A percentile compares a stretch with the other conserved stretches of the same genome.
Evolutionary conservation across 2,113 vertebrate genomes (phyloP).

Genomic region (Corythoichthys intestinalis): DNA sequence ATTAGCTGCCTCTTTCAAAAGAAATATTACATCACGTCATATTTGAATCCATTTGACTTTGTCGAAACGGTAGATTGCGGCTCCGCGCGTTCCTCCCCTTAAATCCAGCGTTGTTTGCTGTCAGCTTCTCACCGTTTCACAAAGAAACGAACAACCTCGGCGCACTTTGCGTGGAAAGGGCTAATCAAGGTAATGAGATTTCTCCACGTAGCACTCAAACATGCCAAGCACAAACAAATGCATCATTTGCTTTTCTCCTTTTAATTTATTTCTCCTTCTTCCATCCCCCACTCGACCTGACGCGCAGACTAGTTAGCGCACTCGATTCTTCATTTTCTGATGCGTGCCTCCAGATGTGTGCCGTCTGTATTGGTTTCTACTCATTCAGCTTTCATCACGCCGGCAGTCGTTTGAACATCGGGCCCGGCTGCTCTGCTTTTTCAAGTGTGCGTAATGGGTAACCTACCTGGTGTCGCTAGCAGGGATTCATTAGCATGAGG

Average conservation of each 20-base stretch:
- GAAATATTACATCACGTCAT: neutral
- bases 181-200: constrained; percentile 51
- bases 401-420: constrained; percentile 29
- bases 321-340: neutral
- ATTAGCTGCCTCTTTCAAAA: constrained; percentile 6
- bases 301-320: neutral
- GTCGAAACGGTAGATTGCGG: neutral
- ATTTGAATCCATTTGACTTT: neutral
- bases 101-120: constrained; percentile 3
- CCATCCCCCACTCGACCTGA: constrained; percentile 2
- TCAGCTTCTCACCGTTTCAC: constrained; percentile 17
- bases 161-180: constrained; percentile 37
- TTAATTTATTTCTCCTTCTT: constrained; percentile 2
- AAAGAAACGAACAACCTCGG: constrained; percentile 40
- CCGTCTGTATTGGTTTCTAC: neutral
- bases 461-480: constrained; percentile 48
- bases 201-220: constrained; percentile 19
- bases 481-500: constrained; percentile 60
- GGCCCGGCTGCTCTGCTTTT: constrained; percentile 23
- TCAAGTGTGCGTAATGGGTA: constrained; percentile 26
- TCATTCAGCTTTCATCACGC: neutral
- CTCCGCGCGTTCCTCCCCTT: constrained; percentile 11
- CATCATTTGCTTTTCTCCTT: constrained; percentile 16
- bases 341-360: neutral
- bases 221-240: constrained; percentile 2